phyloP scores from a whole-genome alignment of 2,113 vertebrate species.

The Centropristis striata region DNA sequence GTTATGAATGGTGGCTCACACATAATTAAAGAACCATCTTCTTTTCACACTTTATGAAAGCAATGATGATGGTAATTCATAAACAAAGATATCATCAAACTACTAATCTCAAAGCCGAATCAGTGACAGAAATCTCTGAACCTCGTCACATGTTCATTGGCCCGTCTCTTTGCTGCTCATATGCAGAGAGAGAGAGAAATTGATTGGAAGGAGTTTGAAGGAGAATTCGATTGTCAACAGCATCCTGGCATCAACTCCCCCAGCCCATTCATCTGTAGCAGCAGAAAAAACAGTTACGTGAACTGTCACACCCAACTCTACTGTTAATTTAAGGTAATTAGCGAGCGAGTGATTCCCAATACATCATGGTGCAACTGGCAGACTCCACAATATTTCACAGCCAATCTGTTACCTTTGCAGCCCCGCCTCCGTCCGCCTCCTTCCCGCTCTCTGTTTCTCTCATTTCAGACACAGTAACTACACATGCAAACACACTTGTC shows the following conservation, averaged over 20 bases:
- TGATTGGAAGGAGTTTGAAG: conserved; percentile 77
- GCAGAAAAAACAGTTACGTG: conserved; percentile 88
- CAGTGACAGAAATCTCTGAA: conserved; percentile 56
- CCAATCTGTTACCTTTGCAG: conserved; percentile 82
- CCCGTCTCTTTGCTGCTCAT: conserved; percentile 44
- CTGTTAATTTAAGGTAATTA: conserved; percentile 91
- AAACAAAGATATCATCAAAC: conserved; percentile 69
- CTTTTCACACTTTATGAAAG: conserved; percentile 13
- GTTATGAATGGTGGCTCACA: conserved; percentile 17
- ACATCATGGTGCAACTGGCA: conserved; percentile 86
- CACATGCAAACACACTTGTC: conserved; percentile 52
- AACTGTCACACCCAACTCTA: conserved; percentile 89
- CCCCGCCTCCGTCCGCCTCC: conserved; percentile 47
- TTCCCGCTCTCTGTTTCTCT: conserved; percentile 38
- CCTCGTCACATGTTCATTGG: conserved; percentile 67
- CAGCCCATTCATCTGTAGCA: conserved; percentile 86
- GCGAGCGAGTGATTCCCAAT: conserved; percentile 88
- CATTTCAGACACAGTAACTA: conserved; percentile 52
- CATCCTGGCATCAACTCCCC: conserved; percentile 80
- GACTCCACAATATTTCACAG: conserved; percentile 85
- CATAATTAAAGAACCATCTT: conserved; percentile 23
- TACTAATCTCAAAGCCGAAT: conserved; percentile 43
- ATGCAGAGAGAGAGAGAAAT: conserved; percentile 51
- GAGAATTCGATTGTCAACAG: conserved; percentile 87
- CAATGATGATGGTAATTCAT: conserved; percentile 21